These are phyloP conservation scores for Columba guinea DNA, from an alignment of 2,797 vertebrate species.

Conservation along the genomic window DNA sequence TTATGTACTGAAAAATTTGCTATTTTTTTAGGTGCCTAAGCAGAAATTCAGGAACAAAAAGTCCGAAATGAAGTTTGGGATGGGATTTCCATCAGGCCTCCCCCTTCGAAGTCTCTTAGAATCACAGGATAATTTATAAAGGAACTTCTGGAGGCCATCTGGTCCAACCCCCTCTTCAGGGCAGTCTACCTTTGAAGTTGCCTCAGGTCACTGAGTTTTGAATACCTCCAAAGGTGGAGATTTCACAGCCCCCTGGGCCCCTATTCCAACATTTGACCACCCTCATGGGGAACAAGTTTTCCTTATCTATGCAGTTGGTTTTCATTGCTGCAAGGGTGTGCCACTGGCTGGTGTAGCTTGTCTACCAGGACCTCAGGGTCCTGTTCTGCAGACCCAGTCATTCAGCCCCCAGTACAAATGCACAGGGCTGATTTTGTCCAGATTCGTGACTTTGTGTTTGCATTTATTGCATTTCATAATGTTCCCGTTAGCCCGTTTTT, in stretches of 20 bases:
- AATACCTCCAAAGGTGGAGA: background rate
- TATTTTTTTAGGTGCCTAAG: background rate
- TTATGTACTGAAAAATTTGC: background rate
- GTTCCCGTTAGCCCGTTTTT: background rate
- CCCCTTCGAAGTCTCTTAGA: background rate
- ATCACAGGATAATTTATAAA: background rate
- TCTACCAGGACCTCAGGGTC: background rate
- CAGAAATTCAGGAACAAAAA: background rate
- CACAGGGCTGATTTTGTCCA: background rate
- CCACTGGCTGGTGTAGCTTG: background rate
- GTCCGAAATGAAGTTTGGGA: background rate
- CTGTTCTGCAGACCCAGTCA: background rate
- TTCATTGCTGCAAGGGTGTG: background rate
- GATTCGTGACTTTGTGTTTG: background rate
- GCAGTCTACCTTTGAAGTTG: background rate
- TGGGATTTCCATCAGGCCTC: background rate
- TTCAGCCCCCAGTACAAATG: background rate
- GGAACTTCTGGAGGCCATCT: background rate
- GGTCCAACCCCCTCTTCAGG: background rate
- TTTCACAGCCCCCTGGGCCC: background rate
- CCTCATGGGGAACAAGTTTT: background rate
- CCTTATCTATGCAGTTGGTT: background rate
- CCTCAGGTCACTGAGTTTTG: background rate
- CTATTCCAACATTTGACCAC: background rate
- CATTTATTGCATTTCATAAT: background rate